phyloP scores from a whole-genome alignment of 2,797 vertebrate genomes.

The Carapus acus region DNA sequence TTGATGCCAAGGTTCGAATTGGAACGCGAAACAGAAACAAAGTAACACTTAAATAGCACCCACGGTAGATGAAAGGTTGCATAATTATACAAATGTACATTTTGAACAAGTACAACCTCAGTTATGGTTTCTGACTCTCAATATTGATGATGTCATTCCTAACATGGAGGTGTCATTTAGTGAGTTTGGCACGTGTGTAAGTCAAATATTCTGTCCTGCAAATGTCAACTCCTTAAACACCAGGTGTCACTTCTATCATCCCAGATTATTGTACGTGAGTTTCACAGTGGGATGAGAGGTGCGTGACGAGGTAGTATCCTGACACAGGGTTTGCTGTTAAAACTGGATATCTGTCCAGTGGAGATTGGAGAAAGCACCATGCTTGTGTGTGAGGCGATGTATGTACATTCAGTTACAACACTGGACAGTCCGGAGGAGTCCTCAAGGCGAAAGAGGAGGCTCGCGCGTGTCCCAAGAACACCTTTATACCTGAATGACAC shows the following conservation, averaged over 20 bases:
- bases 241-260: conserved; percentile 46
- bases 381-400: conserved; percentile 21
- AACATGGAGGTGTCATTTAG: conserved; percentile 47
- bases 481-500: conserved; percentile 57
- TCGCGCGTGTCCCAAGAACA: conserved; percentile 35
- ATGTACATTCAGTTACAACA: conserved; percentile 18
- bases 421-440: conserved; percentile 36
- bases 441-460: conserved; percentile 44
- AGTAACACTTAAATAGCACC: conserved; percentile 65
- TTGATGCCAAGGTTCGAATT: conserved; percentile 19
- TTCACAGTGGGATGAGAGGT: conserved; percentile 71
- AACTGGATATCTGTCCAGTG: no score
- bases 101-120: conserved; percentile 36
- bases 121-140: conserved; percentile 34
- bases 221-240: conserved; percentile 47
- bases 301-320: conserved; percentile 78
- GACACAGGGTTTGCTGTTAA: conserved; percentile 42
- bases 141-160: conserved; percentile 36
- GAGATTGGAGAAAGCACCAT: conserved; percentile 39
- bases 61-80: conserved; percentile 42
- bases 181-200: conserved; percentile 20
- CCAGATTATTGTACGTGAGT: conserved; percentile 62
- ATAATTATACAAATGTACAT: conserved; percentile 52
- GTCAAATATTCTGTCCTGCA: conserved; percentile 12
- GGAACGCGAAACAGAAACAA: conserved; percentile 53